phyloP scores from a whole-genome alignment of 1,140 invertebrate species.

The Bradynema listronoti region DNA sequence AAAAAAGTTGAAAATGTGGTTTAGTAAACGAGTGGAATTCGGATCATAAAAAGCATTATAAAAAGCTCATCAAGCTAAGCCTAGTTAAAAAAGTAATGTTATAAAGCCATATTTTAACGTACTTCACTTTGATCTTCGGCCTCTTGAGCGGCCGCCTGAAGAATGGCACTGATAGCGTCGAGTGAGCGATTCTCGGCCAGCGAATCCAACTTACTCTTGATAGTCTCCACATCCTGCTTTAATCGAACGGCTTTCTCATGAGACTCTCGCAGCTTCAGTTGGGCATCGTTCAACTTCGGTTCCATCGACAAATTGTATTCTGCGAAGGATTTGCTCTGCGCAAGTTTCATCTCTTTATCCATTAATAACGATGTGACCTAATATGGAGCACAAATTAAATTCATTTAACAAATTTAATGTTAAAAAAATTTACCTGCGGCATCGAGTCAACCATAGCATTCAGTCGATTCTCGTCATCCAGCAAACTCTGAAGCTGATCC shows the following conservation, averaged over 20 bases:
- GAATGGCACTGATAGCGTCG: constrained; percentile 17
- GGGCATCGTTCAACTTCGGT: constrained; percentile 21
- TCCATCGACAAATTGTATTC: constrained; percentile 31
- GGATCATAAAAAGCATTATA: background rate
- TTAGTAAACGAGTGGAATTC: background rate
- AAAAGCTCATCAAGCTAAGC: background rate
- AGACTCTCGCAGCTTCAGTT: constrained; percentile 1
- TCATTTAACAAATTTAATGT: background rate
- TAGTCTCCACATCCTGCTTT: constrained; percentile 20
- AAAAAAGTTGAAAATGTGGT: background rate
- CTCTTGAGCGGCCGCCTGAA: constrained; percentile 25
- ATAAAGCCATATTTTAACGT: too few relatives aligned
- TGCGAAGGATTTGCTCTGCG: constrained; percentile 30
- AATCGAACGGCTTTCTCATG: constrained; percentile 10
- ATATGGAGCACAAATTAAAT: background rate
- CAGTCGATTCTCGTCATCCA: constrained; percentile 18
- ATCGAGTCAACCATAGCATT: constrained; percentile 26
- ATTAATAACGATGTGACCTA: constrained; percentile 21
- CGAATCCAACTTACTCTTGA: constrained; percentile 28
- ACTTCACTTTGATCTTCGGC: constrained; percentile 31
- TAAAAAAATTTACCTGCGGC: constrained; percentile 20
- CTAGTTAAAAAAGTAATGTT: too few relatives aligned
- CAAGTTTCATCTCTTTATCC: constrained; percentile 32
- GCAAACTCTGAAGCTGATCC: constrained; percentile 26
- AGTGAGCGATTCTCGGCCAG: constrained; percentile 17